Percentiles rank a stretch among this genome's conserved stretches.
phyloP scores from a whole-genome alignment of 1,140 invertebrate species.

The fruit fly (Drosophila melanogaster) region Release_6_plus_ISO1_MT NT_033777.3:5460001-5460500 shows the following conservation, averaged over 20 bases:
- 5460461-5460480: conserved; percentile 81
- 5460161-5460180: conserved; percentile 29
- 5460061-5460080: conserved; percentile 95
- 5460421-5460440: conserved; percentile 29
- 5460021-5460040: conserved; percentile 80
- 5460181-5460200: conserved; percentile 54
- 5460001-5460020: conserved; percentile 88
- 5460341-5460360: conserved; percentile 79
- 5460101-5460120: conserved; percentile 85
- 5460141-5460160: conserved; percentile 36
- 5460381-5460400: conserved; percentile 2
- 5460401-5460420: conserved; percentile 7
- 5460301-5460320: conserved; percentile 73
- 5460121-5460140: conserved; percentile 37
- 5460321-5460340: conserved; percentile 73
- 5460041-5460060: conserved; percentile 94
- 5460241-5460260: conserved; percentile 38
- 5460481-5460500: conserved; percentile 76
- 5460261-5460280: conserved; percentile 82
- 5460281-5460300: conserved; percentile 80
- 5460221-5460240: conserved; percentile 27
- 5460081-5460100: conserved; percentile 99
- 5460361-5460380: conserved; percentile 50
- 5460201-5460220: conserved; percentile 48
- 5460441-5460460: conserved; percentile 52